Evolutionary conservation across 2,888 invertebrate species (phyloP).

Genomic region (Leucozona laternaria): DNA sequence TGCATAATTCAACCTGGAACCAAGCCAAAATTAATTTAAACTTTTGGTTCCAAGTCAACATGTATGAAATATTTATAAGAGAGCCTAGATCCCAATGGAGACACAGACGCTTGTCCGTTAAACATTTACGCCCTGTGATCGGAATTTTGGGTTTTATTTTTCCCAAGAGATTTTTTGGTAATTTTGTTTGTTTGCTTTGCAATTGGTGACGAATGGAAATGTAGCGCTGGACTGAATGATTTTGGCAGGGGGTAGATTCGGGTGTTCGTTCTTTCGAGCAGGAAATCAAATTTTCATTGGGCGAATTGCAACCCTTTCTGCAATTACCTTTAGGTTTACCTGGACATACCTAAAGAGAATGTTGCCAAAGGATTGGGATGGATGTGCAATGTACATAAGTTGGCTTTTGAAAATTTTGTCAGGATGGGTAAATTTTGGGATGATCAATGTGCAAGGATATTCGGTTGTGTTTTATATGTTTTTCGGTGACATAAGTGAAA

Average conservation of each 20-base stretch:
- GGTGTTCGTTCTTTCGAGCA: not conserved
- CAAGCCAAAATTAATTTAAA: slow-evolving; percentile 78
- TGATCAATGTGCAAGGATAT: not conserved
- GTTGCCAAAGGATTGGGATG: not conserved
- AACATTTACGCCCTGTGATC: slow-evolving; percentile 55
- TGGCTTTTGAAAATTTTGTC: too few relatives aligned
- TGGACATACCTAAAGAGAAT: not conserved
- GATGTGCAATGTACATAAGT: too few relatives aligned
- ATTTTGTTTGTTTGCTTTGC: not conserved
- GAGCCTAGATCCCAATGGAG: slow-evolving; percentile 21
- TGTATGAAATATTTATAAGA: slow-evolving; percentile 72
- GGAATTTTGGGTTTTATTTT: slow-evolving; percentile 26
- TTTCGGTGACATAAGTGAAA: not conserved
- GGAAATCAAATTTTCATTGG: not conserved
- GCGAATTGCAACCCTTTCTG: not conserved
- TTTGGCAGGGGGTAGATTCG: not conserved
- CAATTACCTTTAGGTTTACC: not conserved
- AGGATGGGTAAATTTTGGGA: not conserved
- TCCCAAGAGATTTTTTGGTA: slow-evolving; percentile 4
- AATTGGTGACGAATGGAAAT: slow-evolving; percentile 11
- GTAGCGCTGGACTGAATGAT: slow-evolving; percentile 17
- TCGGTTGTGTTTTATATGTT: not conserved
- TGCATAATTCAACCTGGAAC: slow-evolving; percentile 77
- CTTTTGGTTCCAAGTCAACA: slow-evolving; percentile 77
- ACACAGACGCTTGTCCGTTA: slow-evolving; percentile 35